Percentiles rank a stretch among this genome's conserved stretches.
Conservation (phyloP, 2,113 vertebrate species). For the Dolichotis patagonum region DNA sequence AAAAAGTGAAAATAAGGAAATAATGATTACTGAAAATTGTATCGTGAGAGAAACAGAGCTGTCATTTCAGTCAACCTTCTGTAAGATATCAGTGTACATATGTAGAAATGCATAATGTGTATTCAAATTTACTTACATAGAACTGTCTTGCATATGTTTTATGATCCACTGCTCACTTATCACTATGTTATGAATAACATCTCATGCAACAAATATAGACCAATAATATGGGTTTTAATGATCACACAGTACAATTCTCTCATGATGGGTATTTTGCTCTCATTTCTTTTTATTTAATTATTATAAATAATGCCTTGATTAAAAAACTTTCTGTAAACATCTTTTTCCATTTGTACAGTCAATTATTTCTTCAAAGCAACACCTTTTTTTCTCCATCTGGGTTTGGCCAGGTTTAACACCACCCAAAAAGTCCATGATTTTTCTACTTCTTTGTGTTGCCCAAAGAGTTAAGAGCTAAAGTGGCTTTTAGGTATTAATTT, state of each 20-base stretch:
- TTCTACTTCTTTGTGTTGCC: constrained; percentile 14
- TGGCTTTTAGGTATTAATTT: background rate
- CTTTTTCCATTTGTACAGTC: background rate
- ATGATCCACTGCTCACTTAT: background rate
- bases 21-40: background rate
- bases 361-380: constrained; percentile 46
- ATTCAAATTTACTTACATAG: constrained; percentile 9
- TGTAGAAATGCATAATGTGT: background rate
- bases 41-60: background rate
- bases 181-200: background rate
- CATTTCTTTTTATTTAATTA: constrained; percentile 21
- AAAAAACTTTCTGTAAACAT: constrained; percentile 1
- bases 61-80: background rate
- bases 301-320: constrained; percentile 8
- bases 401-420: background rate
- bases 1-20: background rate
- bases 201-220: background rate
- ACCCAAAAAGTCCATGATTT: background rate
- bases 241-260: background rate
- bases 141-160: background rate
- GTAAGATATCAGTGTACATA: background rate
- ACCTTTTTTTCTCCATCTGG: background rate
- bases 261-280: constrained; percentile 29
- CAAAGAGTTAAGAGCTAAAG: constrained; percentile 14
- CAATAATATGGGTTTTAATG: background rate